Conservation (phyloP, 2,113 vertebrate genomes). For the cattle (Bos taurus) region DNA sequence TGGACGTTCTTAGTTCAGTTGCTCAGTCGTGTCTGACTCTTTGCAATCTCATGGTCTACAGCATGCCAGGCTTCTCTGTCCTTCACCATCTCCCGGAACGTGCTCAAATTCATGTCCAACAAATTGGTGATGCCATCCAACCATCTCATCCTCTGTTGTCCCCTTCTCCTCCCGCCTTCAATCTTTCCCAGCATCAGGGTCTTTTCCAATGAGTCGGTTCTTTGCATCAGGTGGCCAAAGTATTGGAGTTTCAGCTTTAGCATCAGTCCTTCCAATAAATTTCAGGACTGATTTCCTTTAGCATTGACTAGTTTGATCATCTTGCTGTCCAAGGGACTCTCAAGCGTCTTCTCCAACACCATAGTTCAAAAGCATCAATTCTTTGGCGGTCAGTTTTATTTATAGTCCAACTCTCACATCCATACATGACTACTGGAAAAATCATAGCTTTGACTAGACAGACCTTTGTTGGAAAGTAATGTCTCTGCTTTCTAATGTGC, state of each 20-base stretch:
- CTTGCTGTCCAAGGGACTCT: neutral
- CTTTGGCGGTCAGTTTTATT: neutral
- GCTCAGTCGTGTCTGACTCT: neutral
- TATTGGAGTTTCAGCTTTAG: neutral
- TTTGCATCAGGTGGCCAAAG: neutral
- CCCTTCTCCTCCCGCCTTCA: neutral
- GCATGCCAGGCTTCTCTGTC: neutral
- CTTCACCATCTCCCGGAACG: fast-evolving
- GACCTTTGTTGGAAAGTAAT: neutral
- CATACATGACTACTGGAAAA: neutral
- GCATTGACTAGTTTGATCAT: neutral
- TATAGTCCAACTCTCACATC: neutral
- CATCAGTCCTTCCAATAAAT: neutral
- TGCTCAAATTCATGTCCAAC: neutral
- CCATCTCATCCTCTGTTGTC: neutral
- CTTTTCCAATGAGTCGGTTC: neutral
- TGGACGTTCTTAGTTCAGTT: neutral
- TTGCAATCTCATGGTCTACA: neutral
- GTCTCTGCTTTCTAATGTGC: neutral
- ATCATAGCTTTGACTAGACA: neutral
- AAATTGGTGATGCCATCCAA: neutral
- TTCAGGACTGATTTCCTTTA: neutral
- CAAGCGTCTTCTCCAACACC: neutral
- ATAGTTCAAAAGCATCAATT: neutral
- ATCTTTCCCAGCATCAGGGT: neutral